A percentile compares a stretch with the other conserved stretches of the same genome.
phyloP scores from a whole-genome alignment of 1,140 invertebrate genomes.

The Paracyclopina nana region DNA sequence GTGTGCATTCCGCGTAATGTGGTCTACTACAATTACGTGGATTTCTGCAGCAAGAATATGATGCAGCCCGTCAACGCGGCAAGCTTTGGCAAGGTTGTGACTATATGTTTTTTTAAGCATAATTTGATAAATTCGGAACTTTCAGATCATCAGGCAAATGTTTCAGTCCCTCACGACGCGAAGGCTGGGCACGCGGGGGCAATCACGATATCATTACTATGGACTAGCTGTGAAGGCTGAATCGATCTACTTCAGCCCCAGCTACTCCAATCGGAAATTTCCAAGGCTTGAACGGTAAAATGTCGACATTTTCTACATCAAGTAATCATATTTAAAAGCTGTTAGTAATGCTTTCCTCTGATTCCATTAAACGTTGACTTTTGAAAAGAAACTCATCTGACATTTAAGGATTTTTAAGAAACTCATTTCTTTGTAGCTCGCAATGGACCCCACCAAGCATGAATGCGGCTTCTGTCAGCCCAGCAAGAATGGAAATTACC shows the following conservation, averaged over 20 bases:
- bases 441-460: no score
- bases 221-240: conserved; percentile 31
- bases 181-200: conserved; percentile 34
- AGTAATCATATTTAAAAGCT: no score
- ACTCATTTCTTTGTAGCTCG: no score
- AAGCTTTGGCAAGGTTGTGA: conserved; percentile 35
- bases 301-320: no score
- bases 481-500: no score
- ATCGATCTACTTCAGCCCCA: conserved; percentile 31
- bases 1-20: conserved; percentile 36
- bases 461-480: no score
- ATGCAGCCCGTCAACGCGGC: conserved; percentile 36
- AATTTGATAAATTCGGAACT: no score
- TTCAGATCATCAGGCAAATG: conserved; percentile 36
- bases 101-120: conserved; percentile 8
- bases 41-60: conserved; percentile 32
- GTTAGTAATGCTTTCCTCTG: no score
- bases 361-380: no score
- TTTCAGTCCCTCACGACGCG: conserved; percentile 35
- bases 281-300: no score
- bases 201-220: conserved; percentile 38
- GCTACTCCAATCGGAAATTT: conserved; percentile 30
- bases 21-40: conserved; percentile 35
- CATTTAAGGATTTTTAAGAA: no score
- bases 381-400: no score